Conservation (phyloP, 2,888 invertebrate species). For the Drosophila trichaetosa region DNA sequence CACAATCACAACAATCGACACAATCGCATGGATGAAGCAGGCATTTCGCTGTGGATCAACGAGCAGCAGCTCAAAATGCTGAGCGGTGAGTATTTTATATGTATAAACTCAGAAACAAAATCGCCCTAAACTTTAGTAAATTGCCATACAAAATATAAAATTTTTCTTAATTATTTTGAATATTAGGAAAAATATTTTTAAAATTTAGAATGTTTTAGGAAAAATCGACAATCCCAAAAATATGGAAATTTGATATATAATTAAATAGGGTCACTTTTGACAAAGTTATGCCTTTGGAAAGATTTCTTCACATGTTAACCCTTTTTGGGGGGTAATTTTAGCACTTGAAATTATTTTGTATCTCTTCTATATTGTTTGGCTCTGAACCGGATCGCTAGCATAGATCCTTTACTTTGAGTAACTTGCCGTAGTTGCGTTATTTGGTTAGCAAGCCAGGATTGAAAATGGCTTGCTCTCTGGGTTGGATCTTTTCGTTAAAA, state of each 20-base stretch:
- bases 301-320: not conserved
- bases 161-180: not conserved
- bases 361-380: not conserved
- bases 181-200: not conserved
- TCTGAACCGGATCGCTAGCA: not conserved
- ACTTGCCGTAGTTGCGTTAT: too few relatives aligned
- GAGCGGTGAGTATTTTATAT: slow-evolving; percentile 88
- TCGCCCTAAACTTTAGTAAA: not conserved
- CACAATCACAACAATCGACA: slow-evolving; percentile 65
- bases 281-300: not conserved
- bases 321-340: not conserved
- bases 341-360: not conserved
- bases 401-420: not conserved
- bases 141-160: not conserved
- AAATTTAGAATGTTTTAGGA: not conserved
- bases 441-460: not conserved
- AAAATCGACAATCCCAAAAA: not conserved
- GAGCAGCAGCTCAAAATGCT: slow-evolving; percentile 96
- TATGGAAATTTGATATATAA: not conserved
- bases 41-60: slow-evolving; percentile 95
- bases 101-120: not conserved
- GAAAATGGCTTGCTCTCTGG: not conserved
- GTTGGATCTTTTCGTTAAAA: not conserved
- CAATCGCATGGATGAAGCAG: slow-evolving; percentile 83
- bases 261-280: not conserved